Evolutionary conservation across 2,888 invertebrate species (phyloP).

Genomic region (Meliscaeva auricollis): DNA sequence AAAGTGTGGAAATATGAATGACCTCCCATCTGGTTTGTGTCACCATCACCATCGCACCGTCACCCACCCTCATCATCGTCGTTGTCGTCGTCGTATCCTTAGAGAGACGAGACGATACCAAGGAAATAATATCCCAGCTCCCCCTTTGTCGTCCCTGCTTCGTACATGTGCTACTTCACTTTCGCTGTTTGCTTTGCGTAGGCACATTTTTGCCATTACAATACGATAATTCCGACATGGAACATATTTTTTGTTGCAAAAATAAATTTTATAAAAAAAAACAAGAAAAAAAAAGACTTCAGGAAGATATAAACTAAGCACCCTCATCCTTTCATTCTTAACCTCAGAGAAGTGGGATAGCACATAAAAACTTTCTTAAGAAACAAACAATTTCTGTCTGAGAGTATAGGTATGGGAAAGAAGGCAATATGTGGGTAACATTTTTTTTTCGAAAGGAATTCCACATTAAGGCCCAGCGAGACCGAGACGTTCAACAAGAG

Average conservation of each 20-base stretch:
- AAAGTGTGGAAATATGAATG: conserved; percentile 14
- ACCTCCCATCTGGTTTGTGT: conserved; percentile 19
- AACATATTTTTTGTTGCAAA: conserved; percentile 3
- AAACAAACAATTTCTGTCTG: background rate
- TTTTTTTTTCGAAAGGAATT: background rate
- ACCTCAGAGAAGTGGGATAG: background rate
- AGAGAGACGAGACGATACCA: background rate
- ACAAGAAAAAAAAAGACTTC: background rate
- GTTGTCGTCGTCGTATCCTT: background rate
- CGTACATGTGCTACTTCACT: conserved; percentile 29
- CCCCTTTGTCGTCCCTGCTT: background rate
- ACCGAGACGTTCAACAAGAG: background rate
- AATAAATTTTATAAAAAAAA: background rate
- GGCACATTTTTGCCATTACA: conserved; percentile 58
- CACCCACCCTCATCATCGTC: background rate
- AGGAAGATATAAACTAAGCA: background rate
- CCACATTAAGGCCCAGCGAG: conserved; percentile 6
- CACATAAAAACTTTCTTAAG: conserved; percentile 9
- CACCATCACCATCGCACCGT: background rate
- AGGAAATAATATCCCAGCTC: conserved; percentile 17
- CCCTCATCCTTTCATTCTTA: background rate
- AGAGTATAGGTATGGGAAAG: background rate
- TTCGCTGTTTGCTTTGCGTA: conserved; percentile 43
- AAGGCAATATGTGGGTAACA: background rate
- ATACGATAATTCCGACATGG: conserved; percentile 53